Percentiles rank a stretch among this genome's conserved stretches.
phyloP scores from a whole-genome alignment of 2,113 vertebrate genomes.

The Sander vitreus region DNA sequence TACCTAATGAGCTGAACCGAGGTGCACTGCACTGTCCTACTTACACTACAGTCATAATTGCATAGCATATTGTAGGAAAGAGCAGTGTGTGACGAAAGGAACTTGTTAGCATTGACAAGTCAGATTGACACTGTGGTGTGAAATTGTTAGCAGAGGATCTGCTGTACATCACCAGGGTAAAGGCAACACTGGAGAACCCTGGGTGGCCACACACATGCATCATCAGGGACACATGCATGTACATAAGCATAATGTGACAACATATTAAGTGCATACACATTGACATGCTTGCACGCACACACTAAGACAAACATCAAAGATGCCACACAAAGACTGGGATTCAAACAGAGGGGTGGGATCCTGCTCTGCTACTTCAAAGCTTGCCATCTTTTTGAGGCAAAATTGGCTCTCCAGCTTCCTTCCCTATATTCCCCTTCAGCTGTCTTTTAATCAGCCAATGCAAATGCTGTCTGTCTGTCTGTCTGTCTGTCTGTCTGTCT shows the following conservation, averaged over 20 bases:
- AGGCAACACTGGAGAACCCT: background rate
- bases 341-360: slow-evolving; percentile 74
- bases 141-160: background rate
- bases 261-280: slow-evolving; percentile 28
- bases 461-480: slow-evolving; percentile 54
- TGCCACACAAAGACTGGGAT: slow-evolving; percentile 67
- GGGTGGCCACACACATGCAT: background rate
- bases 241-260: slow-evolving; percentile 15
- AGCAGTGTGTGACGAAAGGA: slow-evolving; percentile 15
- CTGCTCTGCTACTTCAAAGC: slow-evolving; percentile 76
- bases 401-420: slow-evolving; percentile 67
- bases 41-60: slow-evolving; percentile 24
- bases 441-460: slow-evolving; percentile 72
- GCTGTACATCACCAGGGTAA: slow-evolving; percentile 2
- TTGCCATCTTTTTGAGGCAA: slow-evolving; percentile 73
- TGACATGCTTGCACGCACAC: slow-evolving; percentile 17
- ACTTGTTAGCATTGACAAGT: slow-evolving; percentile 32
- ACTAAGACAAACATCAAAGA: slow-evolving; percentile 71
- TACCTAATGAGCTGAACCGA: slow-evolving; percentile 51
- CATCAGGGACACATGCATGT: slow-evolving; percentile 20
- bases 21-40: slow-evolving; percentile 29
- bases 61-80: slow-evolving; percentile 10
- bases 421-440: slow-evolving; percentile 52
- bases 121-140: slow-evolving; percentile 29
- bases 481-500: background rate